Base-by-base conservation (phyloP, 2,113 vertebrate genomes). In the Carollia perspicillata region DNA sequence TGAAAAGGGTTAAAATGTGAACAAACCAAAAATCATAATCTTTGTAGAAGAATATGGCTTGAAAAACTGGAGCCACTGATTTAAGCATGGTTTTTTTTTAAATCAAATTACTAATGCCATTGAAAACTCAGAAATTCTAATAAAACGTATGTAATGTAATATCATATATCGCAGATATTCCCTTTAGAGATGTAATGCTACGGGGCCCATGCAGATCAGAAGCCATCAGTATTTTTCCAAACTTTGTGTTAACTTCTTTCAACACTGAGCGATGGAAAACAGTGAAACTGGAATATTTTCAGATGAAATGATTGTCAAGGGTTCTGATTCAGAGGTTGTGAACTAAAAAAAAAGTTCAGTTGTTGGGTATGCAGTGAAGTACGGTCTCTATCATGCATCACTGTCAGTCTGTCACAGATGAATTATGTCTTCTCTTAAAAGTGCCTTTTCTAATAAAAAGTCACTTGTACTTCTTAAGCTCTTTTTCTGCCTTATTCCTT, bases 401-500 rank as follows among this genome's bases (percentile, higher is more conserved):
- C 55, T 93, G 51, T 85, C 69, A 80, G 0, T 63, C 74, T 94
- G 47, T 86, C 66, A 84, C 60, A 85, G 88, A 77, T 68, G 88
- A 83, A 81, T 95, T 86, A 68, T 22, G 18, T 89, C 53, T 88
- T 91, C 53, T 63, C 40, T 89, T 87, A 23, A 60, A 83, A 74
- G 20, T 95, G 90, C 6, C 22, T 91, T 95, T 95, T 95, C 53
- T 84, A 35, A 60, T 85, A 40, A 93, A 89, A 94, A 74, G 35
- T 60, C 84, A 44, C 60, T 93, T 89, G n/a, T 90, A 5, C 53
- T 65, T 90, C 91, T 77, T 16, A 90, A 94, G 18, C n/a, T 49
- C 3, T 79, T 81, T 90, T 89, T 33, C 42, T 78, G 44, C 35
- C 40, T 6, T 92, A 0, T 85, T 80, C 35, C 22, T 90, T 60